These are phyloP conservation scores for Propsilocerus akamusi DNA, from an alignment of 1,140 invertebrate species.

Conservation along the genomic window DNA sequence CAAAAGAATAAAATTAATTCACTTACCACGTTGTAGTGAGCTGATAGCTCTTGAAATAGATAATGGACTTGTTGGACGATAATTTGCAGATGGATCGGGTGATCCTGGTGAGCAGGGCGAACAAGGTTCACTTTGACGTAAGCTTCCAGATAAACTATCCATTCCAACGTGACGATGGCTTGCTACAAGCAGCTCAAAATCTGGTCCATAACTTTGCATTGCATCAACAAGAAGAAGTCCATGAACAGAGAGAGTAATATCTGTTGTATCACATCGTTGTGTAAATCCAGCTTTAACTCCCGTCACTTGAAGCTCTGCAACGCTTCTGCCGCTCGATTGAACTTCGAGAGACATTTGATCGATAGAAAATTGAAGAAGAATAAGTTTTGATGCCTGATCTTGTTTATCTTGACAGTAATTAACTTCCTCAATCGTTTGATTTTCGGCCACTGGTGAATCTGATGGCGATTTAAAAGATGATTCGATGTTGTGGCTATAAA, in stretches of 20 bases:
- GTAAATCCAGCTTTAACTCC: slow-evolving; percentile 62
- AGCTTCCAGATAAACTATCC: slow-evolving; percentile 83
- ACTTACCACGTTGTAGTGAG: slow-evolving; percentile 18
- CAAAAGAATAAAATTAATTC: not conserved
- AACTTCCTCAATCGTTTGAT: slow-evolving; percentile 6
- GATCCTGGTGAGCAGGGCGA: slow-evolving; percentile 64
- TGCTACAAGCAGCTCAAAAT: slow-evolving; percentile 85
- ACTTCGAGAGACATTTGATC: slow-evolving; percentile 76
- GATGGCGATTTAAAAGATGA: slow-evolving; percentile 22
- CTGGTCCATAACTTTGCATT: slow-evolving; percentile 81
- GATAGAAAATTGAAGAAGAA: slow-evolving; percentile 73
- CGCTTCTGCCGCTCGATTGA: slow-evolving; percentile 63
- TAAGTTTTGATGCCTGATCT: slow-evolving; percentile 33
- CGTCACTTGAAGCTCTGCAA: slow-evolving; percentile 78
- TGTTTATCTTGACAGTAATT: slow-evolving; percentile 8
- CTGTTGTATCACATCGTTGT: slow-evolving; percentile 48
- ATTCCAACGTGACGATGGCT: slow-evolving; percentile 88
- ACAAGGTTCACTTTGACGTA: slow-evolving; percentile 76
- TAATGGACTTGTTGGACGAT: slow-evolving; percentile 24
- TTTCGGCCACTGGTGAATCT: slow-evolving; percentile 7
- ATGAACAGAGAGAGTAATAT: slow-evolving; percentile 70
- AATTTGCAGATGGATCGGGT: slow-evolving; percentile 27
- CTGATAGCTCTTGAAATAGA: slow-evolving; percentile 18
- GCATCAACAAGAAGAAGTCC: slow-evolving; percentile 84
- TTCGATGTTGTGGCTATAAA: slow-evolving; percentile 23